Evolutionary conservation across 2,113 vertebrate species (phyloP).

Genomic region (Bufo bufo): DNA sequence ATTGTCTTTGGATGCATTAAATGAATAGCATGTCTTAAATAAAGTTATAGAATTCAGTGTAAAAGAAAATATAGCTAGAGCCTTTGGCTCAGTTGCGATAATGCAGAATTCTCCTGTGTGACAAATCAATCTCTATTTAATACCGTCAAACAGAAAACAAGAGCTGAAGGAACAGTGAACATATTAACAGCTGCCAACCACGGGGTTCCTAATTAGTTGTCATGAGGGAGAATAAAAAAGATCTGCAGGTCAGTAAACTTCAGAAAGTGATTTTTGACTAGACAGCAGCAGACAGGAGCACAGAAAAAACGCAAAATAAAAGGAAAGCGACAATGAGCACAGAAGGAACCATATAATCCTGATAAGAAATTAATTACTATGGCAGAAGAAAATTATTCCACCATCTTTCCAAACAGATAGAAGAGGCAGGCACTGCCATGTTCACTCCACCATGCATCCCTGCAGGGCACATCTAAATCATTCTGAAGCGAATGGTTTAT

Average conservation of each 20-base stretch:
- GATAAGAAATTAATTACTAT: constrained; percentile 52
- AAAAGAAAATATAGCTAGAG: neutral
- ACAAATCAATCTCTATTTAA: constrained; percentile 58
- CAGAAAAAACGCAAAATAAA: neutral
- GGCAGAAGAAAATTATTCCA: neutral
- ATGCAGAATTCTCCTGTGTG: constrained; percentile 41
- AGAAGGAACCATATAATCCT: constrained; percentile 25
- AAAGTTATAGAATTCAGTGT: constrained; percentile 1
- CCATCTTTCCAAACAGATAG: constrained; percentile 33
- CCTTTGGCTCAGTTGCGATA: constrained; percentile 22
- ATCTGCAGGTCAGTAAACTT: constrained; percentile 54
- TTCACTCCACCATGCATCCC: constrained; percentile 4
- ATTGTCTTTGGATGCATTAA: neutral
- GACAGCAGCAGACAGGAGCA: constrained; percentile 21
- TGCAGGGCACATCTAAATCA: constrained; percentile 38
- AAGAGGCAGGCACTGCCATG: neutral
- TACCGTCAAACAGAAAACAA: constrained; percentile 49
- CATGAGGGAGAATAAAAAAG: constrained; percentile 49
- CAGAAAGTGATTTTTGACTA: constrained; percentile 49
- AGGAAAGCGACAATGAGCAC: constrained; percentile 13
- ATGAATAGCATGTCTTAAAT: neutral
- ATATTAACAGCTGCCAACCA: constrained; percentile 51
- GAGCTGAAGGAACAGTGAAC: constrained; percentile 41
- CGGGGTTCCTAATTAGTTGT: constrained; percentile 55
- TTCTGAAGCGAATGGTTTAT: constrained; percentile 46